These are phyloP conservation scores for Bucco capensis DNA, from an alignment of 2,113 vertebrate species.

Conservation along the genomic window DNA sequence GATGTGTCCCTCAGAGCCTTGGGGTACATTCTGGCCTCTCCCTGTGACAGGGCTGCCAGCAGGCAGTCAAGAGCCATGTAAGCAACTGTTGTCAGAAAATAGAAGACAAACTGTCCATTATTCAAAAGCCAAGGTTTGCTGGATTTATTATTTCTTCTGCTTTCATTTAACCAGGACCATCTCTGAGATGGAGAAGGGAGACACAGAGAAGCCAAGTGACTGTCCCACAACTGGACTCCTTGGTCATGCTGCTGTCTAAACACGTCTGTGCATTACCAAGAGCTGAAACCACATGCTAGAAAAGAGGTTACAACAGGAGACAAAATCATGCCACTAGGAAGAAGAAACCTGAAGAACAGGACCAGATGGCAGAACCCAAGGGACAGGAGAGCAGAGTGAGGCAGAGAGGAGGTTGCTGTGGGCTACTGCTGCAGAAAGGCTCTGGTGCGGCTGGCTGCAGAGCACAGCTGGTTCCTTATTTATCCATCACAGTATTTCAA, in stretches of 20 bases:
- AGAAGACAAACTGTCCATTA: not conserved
- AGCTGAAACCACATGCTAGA: not conserved
- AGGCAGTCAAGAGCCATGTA: not conserved
- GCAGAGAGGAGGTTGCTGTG: not conserved
- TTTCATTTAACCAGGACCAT: conserved; percentile 9
- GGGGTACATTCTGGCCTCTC: not conserved
- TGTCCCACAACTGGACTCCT: not conserved
- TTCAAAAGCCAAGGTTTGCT: not conserved
- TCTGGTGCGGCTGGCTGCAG: not conserved
- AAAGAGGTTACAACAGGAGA: not conserved
- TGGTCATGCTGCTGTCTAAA: not conserved
- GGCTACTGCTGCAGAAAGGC: not conserved
- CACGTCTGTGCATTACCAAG: not conserved
- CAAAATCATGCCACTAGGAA: not conserved
- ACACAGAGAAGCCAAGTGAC: not conserved
- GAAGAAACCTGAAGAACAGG: not conserved
- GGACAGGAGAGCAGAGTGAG: not conserved
- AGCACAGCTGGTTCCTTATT: conserved; percentile 23
- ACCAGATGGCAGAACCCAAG: not conserved
- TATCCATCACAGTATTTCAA: not conserved
- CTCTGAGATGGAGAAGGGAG: not conserved
- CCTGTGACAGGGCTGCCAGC: not conserved
- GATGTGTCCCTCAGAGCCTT: not conserved
- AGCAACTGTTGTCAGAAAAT: not conserved
- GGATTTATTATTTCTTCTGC: not conserved